These are phyloP conservation scores for Scaptomyza hsui DNA, from an alignment of 1,140 invertebrate species.

Conservation along the genomic window DNA sequence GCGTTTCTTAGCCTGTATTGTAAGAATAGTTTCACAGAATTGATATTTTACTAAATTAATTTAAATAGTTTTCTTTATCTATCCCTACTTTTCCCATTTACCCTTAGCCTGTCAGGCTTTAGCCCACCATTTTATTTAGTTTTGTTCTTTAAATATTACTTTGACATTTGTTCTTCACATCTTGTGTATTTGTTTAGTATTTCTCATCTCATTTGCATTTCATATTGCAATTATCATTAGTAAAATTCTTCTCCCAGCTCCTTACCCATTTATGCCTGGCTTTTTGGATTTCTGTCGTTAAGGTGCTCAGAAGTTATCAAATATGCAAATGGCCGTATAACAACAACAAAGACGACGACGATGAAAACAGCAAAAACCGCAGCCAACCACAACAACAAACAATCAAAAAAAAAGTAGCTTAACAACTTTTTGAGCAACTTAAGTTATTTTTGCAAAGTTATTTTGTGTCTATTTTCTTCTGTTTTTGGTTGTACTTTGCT, in stretches of 20 bases:
- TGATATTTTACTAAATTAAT: too few species aligned
- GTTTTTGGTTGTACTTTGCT: neutral
- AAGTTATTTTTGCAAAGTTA: slow-evolving; percentile 9
- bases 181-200: too few species aligned
- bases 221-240: neutral
- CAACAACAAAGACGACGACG: neutral
- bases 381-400: neutral
- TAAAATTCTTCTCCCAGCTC: neutral
- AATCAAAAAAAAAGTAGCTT: slow-evolving; percentile 4
- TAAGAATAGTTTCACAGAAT: too few species aligned
- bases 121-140: too few species aligned
- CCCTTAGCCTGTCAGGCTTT: too few species aligned
- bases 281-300: neutral
- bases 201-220: neutral
- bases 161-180: neutral
- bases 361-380: neutral
- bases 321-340: slow-evolving; percentile 6
- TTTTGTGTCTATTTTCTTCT: neutral
- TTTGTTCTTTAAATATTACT: neutral
- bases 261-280: neutral
- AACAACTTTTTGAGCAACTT: slow-evolving; percentile 26
- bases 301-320: slow-evolving; percentile 2
- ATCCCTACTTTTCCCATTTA: too few species aligned
- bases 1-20: too few species aligned
- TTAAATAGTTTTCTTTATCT: too few species aligned